Conservation (phyloP, 1,140 invertebrate genomes). For the Orchestia grillus region DNA sequence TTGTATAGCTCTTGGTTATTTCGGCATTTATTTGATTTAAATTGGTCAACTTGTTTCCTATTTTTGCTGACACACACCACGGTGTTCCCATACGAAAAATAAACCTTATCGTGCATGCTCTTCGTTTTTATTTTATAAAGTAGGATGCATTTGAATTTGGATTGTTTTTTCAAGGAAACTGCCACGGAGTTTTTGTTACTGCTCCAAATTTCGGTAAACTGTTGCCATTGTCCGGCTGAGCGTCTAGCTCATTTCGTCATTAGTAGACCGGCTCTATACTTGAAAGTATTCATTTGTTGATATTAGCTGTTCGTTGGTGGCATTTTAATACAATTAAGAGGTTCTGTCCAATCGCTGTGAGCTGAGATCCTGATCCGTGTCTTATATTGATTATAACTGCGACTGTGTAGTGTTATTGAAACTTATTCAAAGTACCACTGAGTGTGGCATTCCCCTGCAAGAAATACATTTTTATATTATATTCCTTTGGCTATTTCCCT, state of each 20-base stretch:
- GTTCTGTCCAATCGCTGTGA: conserved; percentile 50
- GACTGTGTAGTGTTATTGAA: conserved; percentile 5
- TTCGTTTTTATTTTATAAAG: neutral
- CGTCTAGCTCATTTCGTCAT: neutral
- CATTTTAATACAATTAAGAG: conserved; percentile 24
- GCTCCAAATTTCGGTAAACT: neutral
- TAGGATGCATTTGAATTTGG: neutral
- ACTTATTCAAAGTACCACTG: neutral
- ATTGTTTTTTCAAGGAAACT: neutral
- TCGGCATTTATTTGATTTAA: neutral
- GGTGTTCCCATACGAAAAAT: neutral
- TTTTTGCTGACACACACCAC: neutral
- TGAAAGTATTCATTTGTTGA: neutral
- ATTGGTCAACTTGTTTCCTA: neutral
- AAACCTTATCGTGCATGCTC: neutral
- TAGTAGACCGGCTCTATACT: neutral
- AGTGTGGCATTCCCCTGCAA: conserved; percentile 17
- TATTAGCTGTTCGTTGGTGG: neutral
- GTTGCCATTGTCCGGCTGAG: neutral
- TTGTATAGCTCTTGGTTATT: neutral
- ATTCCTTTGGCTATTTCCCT: neutral
- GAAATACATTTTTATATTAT: conserved; percentile 45
- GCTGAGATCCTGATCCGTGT: conserved; percentile 47
- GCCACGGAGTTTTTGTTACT: neutral
- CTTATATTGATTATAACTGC: conserved; percentile 45